Percentiles rank a stretch among this genome's conserved stretches.
Evolutionary conservation across 2,888 invertebrate genomes (phyloP).

Genomic region (Arge pagana): DNA sequence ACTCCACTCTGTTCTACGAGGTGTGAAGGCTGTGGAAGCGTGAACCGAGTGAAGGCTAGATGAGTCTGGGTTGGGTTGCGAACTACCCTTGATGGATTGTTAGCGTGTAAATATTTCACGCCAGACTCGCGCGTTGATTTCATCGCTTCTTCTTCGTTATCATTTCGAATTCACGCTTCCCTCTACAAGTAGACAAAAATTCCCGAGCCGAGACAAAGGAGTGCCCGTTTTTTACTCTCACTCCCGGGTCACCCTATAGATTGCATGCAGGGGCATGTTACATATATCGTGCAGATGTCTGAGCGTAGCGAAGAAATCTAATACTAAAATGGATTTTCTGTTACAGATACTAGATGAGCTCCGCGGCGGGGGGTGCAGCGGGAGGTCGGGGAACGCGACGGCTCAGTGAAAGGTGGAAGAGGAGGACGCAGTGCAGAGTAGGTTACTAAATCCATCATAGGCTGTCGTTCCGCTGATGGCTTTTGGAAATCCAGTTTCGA

Average conservation of each 20-base stretch:
- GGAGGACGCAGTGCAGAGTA: slow-evolving; percentile 28
- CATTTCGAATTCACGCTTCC: too few species aligned
- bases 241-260: too few species aligned
- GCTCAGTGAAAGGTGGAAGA: too few species aligned
- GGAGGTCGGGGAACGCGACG: neutral
- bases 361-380: slow-evolving; percentile 6
- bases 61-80: slow-evolving; percentile 24
- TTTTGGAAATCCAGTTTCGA: slow-evolving; percentile 39
- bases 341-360: slow-evolving; percentile 33
- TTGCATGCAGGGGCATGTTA: too few species aligned
- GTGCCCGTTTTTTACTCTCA: too few species aligned
- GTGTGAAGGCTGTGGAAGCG: slow-evolving; percentile 45
- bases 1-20: slow-evolving; percentile 45
- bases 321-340: slow-evolving; percentile 47
- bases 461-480: slow-evolving; percentile 24
- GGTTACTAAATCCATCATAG: slow-evolving; percentile 39
- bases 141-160: too few species aligned
- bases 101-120: slow-evolving; percentile 50
- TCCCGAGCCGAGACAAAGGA: too few species aligned
- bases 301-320: slow-evolving; percentile 44
- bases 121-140: slow-evolving; percentile 52
- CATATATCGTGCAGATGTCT: too few species aligned
- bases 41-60: slow-evolving; percentile 38
- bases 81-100: slow-evolving; percentile 44
- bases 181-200: too few species aligned